Percentiles rank a stretch among this genome's conserved stretches.
phyloP scores from a whole-genome alignment of 1,140 invertebrate species.

The Zaprionus lachaisei region DNA sequence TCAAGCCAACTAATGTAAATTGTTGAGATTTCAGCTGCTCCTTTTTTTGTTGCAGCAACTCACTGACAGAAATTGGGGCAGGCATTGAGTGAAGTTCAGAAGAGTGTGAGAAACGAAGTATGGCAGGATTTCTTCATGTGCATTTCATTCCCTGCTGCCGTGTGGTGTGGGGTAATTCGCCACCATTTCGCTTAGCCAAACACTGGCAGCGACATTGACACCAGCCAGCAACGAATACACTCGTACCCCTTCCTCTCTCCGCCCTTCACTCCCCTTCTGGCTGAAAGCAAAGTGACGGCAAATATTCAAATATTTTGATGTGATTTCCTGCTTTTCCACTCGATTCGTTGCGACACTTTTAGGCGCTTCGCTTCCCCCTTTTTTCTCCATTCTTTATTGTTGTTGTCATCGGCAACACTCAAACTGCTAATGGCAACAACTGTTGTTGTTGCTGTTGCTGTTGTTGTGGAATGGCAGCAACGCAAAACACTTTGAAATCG shows the following conservation, averaged over 20 bases:
- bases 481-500: constrained; percentile 75
- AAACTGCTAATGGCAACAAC: constrained; percentile 44
- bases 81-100: not conserved
- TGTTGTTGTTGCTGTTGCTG: no score
- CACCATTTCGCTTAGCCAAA: constrained; percentile 66
- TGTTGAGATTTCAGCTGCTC: constrained; percentile 64
- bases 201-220: constrained; percentile 72
- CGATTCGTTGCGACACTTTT: constrained; percentile 69
- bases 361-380: constrained; percentile 38
- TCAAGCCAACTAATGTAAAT: constrained; percentile 54
- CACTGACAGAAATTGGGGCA: constrained; percentile 21
- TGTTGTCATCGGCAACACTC: constrained; percentile 76
- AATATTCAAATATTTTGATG: constrained; percentile 84
- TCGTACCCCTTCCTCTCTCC: constrained; percentile 3
- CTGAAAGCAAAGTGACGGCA: constrained; percentile 79
- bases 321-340: constrained; percentile 77
- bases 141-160: not conserved
- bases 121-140: not conserved
- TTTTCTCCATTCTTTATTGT: constrained; percentile 32
- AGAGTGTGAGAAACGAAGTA: not conserved
- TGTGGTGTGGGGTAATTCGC: constrained; percentile 9
- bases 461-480: not conserved
- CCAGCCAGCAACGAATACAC: constrained; percentile 15
- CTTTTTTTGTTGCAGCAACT: constrained; percentile 7
- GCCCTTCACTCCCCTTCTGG: not conserved